Percentiles rank a stretch among this genome's conserved stretches.
These are phyloP conservation scores for Natator depressus DNA, from an alignment of 2,113 vertebrate genomes.

Conservation along the genomic window DNA sequence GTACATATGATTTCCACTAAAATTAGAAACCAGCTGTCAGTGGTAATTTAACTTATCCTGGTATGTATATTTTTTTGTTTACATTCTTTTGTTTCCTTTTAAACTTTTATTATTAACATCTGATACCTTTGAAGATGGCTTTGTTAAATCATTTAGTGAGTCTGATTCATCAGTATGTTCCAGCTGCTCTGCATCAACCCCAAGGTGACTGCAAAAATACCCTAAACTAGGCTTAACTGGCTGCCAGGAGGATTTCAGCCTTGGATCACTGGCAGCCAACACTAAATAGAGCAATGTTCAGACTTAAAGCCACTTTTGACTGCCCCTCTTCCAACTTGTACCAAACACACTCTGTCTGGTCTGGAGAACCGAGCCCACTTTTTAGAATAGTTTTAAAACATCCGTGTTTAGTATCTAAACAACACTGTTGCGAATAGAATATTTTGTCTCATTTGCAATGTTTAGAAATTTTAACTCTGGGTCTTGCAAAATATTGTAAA, in stretches of 20 bases:
- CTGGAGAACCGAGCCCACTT: not conserved
- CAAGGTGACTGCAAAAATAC: not conserved
- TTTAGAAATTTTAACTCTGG: not conserved
- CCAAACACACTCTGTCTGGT: not conserved
- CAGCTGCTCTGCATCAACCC: not conserved
- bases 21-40: not conserved
- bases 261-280: not conserved
- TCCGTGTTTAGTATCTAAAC: constrained; percentile 40
- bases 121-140: not conserved
- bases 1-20: not conserved
- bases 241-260: not conserved
- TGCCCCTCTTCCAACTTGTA: not conserved
- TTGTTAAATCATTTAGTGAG: not conserved
- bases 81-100: not conserved
- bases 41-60: not conserved
- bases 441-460: not conserved
- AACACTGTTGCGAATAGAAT: not conserved
- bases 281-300: not conserved
- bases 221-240: not conserved
- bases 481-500: not conserved
- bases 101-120: not conserved
- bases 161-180: not conserved
- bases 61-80: not conserved
- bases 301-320: not conserved
- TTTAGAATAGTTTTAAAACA: constrained; percentile 17